Evolutionary conservation across 1,140 invertebrate genomes (phyloP), one percentile per base, ranked within the genome.

Genomic region (Drosophila nebulosa): DNA sequence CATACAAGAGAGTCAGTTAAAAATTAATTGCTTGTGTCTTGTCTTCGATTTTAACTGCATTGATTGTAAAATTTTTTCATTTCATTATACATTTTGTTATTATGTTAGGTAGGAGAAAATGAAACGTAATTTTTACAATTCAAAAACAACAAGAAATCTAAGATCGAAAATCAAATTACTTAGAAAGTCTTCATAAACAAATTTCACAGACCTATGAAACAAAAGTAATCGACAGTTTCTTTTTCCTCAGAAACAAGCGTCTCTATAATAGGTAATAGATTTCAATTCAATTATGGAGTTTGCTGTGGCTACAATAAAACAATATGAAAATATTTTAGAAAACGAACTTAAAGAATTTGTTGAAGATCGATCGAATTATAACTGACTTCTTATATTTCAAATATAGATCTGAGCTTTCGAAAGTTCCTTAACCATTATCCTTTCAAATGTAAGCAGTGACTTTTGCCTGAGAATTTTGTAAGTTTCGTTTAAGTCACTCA

Each of bases 11-110:
- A 52, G 36, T 39, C 79, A 80, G 58, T 58, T 66, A 73, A 74
- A 75, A 86, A 79, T 84, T 84, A 84, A 84, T 84, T 84, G 80
- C 73, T 80, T 64, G 80, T 80, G 80, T 75, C 80, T 86, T 74
- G 80, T 75, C 64, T 68, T 71, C 60, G 52, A 32, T 30, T 58
- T 53, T 55, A 22, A 57, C 57, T 22, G 36, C 69, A 61, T 71
- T 53, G 51, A 52, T 52, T 26, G 50, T 26, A 24, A 51, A 22
- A 51, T n/a, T n/a, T n/a, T n/a, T n/a, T n/a, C n/a, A 51, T 26
- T 26, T 12, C n/a, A 24, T 4, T 27, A 27, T 27, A 27, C 16
- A 16, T 53, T 26, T 26, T 3, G 14, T n/a, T n/a, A n/a, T 0
- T 3, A 26, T 27, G 14, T 39, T 6, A 14, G 36, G 36, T 16